These are phyloP conservation scores for Puntigrus tetrazona DNA, from an alignment of 2,113 vertebrate species.

Conservation along the genomic window DNA sequence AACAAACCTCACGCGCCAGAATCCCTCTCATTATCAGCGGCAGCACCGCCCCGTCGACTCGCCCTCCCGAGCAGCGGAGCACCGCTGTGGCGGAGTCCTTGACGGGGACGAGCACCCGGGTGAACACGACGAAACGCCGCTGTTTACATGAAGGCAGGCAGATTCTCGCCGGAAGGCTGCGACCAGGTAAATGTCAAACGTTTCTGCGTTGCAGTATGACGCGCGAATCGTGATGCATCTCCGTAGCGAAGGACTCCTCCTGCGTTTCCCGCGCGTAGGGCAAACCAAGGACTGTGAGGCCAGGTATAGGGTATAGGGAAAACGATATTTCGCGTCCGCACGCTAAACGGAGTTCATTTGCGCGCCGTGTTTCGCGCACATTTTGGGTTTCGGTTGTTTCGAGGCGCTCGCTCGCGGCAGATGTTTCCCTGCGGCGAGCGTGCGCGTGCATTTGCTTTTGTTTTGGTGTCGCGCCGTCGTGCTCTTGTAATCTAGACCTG, in stretches of 20 bases:
- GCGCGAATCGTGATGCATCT: neutral
- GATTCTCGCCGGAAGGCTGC: slow-evolving; percentile 15
- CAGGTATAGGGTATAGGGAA: neutral
- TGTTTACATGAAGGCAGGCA: slow-evolving; percentile 47
- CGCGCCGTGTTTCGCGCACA: neutral
- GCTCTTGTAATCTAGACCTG: neutral
- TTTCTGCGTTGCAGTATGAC: neutral
- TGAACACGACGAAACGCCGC: slow-evolving; percentile 34
- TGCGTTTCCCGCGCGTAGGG: slow-evolving; percentile 32
- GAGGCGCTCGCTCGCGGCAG: slow-evolving; percentile 17
- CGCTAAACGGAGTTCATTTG: neutral
- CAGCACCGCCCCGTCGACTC: slow-evolving; percentile 49
- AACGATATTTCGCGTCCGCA: neutral
- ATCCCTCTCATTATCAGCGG: slow-evolving; percentile 10
- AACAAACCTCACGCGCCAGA: slow-evolving; percentile 24
- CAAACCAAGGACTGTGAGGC: slow-evolving; percentile 32
- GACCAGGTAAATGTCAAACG: slow-evolving; percentile 57
- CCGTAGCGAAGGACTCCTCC: neutral
- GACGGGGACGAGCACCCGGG: slow-evolving; percentile 41
- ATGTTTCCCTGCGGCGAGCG: slow-evolving; percentile 44
- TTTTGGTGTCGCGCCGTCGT: slow-evolving; percentile 4
- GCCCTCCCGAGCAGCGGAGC: slow-evolving; percentile 56
- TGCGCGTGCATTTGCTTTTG: slow-evolving; percentile 3
- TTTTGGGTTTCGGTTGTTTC: slow-evolving; percentile 20
- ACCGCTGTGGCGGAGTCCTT: slow-evolving; percentile 61